Evolutionary conservation across 2,888 invertebrate species (phyloP).

Genomic region (Pristionchus arcanus): DNA sequence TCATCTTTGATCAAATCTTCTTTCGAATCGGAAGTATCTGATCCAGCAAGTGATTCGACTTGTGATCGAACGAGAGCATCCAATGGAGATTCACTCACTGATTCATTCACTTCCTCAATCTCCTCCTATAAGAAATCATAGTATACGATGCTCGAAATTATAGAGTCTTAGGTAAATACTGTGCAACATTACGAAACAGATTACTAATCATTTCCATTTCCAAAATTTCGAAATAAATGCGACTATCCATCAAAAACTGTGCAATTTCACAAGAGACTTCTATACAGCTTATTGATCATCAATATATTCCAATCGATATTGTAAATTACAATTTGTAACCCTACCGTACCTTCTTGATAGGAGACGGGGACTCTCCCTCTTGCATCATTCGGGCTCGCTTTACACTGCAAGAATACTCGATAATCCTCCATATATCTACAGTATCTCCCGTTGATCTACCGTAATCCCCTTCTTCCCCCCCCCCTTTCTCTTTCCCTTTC

Average conservation of each 20-base stretch:
- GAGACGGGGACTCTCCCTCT: not conserved
- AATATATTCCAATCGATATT: too few relatives aligned
- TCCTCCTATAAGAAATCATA: too few relatives aligned
- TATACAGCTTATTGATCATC: too few relatives aligned
- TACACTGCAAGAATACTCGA: not conserved
- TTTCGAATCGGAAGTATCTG: not conserved
- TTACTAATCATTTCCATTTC: not conserved
- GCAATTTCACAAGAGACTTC: too few relatives aligned
- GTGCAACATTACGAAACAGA: not conserved
- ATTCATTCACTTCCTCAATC: not conserved
- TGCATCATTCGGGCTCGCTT: slow-evolving; percentile 8
- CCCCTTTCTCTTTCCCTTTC: not conserved
- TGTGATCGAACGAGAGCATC: slow-evolving; percentile 17
- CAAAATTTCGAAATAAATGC: not conserved
- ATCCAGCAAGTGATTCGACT: not conserved
- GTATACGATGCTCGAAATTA: too few relatives aligned
- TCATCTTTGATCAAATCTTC: slow-evolving; percentile 2
- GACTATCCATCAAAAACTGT: not conserved
- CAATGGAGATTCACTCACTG: not conserved
- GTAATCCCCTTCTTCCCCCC: not conserved
- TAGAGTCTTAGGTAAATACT: too few relatives aligned
- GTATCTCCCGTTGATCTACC: not conserved
- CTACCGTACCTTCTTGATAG: slow-evolving; percentile 7
- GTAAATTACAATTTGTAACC: too few relatives aligned
- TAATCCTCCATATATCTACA: not conserved